A percentile compares a stretch with the other conserved stretches of the same genome.
Evolutionary conservation across 2,113 vertebrate species (phyloP).

Genomic region (Ardeotis arabs): DNA sequence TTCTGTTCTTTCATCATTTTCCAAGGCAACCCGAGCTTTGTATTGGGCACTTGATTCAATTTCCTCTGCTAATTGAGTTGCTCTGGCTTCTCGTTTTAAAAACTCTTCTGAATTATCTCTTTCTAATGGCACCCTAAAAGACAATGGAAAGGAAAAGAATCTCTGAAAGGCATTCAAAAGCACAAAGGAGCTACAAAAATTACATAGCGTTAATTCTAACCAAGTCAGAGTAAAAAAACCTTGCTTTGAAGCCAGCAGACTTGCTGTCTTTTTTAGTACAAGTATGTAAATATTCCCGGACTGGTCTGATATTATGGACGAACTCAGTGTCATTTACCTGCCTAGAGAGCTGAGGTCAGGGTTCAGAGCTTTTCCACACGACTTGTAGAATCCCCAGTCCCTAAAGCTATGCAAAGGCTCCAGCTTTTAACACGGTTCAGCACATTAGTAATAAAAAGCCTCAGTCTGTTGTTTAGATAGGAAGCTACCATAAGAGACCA

Average conservation of each 20-base stretch:
- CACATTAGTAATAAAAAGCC: neutral
- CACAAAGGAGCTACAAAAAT: slow-evolving; percentile 20
- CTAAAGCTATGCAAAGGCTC: neutral
- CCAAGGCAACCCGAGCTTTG: slow-evolving; percentile 94
- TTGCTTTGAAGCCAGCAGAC: neutral
- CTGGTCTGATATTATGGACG: neutral
- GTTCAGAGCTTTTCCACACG: neutral
- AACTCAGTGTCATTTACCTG: neutral
- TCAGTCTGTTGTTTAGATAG: neutral
- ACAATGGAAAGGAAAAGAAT: slow-evolving; percentile 27
- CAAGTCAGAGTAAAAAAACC: neutral
- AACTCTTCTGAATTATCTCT: slow-evolving; percentile 98
- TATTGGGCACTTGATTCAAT: slow-evolving; percentile 97
- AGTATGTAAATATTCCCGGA: neutral
- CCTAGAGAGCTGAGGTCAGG: neutral
- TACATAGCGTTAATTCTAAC: neutral
- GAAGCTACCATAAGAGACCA: neutral
- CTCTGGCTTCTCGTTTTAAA: slow-evolving; percentile 95
- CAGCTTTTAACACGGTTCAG: neutral
- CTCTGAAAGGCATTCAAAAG: slow-evolving; percentile 44
- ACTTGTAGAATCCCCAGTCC: neutral
- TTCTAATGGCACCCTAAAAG: slow-evolving; percentile 92
- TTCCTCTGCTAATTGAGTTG: slow-evolving; percentile 97
- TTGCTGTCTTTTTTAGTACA: neutral
- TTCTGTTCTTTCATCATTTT: slow-evolving; percentile 95